Evolutionary conservation across 2,113 vertebrate genomes (phyloP), one percentile per base, ranked within the genome.

Genomic region (Pelecanoides urinatrix): DNA sequence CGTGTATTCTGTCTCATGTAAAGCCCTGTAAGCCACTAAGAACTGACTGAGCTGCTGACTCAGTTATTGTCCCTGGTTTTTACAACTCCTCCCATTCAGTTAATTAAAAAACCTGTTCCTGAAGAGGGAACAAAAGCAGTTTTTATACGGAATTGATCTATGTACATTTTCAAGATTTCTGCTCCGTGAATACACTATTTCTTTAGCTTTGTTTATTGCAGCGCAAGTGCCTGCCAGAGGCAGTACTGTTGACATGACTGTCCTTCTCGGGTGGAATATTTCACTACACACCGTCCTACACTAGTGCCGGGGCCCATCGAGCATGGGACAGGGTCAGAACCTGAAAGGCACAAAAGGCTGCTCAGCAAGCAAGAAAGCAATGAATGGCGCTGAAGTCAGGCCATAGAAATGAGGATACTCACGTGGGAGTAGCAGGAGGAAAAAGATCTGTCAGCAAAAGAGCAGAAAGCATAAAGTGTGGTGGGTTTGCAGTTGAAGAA

Each of bases 271-370:
- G 88, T 20, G 72, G 94, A 91, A 91, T 93, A 66, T 97, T 96
- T 96, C 92, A 92, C 89, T 42, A 62, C 97, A 85, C 83, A 25
- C 93, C 77, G 22, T 89, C 97, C 94, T 86, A 67, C 97, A 77
- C 97, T 95, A 18, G 16, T 83, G 89, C 96, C 12, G 1, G 83
- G 86, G 96, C 61, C 80, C 78, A 13, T 72, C 89, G 93, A 94
- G 96, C 96, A 94, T 55, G 94, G 96, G 91, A 83, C 4, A 50
- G 91, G 97, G 96, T 96, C 97, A 97, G 94, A 98, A 97, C 96
- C 97, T 96, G 95, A 96, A 88, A 95, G 95, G 78, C 96, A 94
- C 86, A 90, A 90, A 96, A 84, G 96, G 62, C 87, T 87, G 85
- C 92, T 93, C 96, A 93, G 42, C 44, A 17, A 95, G 92, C 90